A percentile compares a stretch with the other conserved stretches of the same genome.
phyloP scores from a whole-genome alignment of 2,797 vertebrate genomes.

The Gymnothorax reevesii region DNA sequence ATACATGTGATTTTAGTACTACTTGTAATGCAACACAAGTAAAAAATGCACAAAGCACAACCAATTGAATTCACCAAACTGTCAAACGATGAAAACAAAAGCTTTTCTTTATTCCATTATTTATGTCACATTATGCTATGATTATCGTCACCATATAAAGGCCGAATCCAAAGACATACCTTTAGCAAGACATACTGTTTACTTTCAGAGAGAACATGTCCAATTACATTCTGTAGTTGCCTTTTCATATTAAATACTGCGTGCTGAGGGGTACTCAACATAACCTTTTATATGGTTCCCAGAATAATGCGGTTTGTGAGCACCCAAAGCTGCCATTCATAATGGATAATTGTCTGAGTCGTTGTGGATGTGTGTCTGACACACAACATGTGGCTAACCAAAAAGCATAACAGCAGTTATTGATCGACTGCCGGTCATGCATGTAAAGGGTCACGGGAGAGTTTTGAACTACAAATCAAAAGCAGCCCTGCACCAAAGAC shows the following conservation, averaged over 20 bases:
- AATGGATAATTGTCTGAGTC: conserved; percentile 17
- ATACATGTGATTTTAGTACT: not conserved
- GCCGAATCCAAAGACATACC: not conserved
- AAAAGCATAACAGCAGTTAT: conserved; percentile 8
- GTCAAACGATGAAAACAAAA: not conserved
- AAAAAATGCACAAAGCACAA: not conserved
- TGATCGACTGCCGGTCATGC: conserved; percentile 8
- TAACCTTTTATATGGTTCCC: conserved; percentile 8
- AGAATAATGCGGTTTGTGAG: conserved; percentile 19
- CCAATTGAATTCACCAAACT: not conserved
- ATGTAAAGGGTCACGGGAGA: conserved; percentile 7
- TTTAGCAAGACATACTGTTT: not conserved
- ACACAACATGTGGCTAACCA: conserved; percentile 21
- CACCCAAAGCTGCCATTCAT: conserved; percentile 10
- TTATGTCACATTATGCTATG: not conserved
- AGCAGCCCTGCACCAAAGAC: not conserved
- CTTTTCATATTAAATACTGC: not conserved
- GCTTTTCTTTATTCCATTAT: not conserved
- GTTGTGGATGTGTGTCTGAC: conserved; percentile 3
- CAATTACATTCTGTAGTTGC: not conserved
- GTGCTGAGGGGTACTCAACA: not conserved
- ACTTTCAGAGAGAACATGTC: not conserved
- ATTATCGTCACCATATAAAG: not conserved
- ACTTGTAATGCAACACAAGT: not conserved
- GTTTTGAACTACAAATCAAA: not conserved